Base-by-base conservation (phyloP, 2,888 invertebrate genomes). In the Drosophila mimica region DNA sequence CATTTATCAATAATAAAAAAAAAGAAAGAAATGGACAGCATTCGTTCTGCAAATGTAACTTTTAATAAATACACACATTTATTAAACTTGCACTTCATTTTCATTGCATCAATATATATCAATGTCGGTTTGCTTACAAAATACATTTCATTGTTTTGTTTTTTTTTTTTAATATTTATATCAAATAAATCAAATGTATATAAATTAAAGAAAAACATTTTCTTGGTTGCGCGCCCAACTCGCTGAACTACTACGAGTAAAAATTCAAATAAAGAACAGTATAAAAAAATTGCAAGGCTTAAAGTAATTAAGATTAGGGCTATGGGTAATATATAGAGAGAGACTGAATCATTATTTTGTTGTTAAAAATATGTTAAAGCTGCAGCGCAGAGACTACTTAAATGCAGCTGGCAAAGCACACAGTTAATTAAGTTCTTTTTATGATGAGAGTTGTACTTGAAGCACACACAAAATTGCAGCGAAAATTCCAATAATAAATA, bases 41-140 rank as follows among this genome's bases (percentile, higher is more conserved):
- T 66, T 48, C 20, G 28, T 70, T 62, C 62, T 63, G 57, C 52
- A 75, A 70, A 72, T 73, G 40, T 85, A 89, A 85, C 88, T 85
- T 86, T 86, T 89, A 86, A 89, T 86, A 86, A 86, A 86, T 86
- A 86, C 88, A 89, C 84, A 86, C 81, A 88, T 85, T 85, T 88
- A 89, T 77, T 88, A 70, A 88, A 81, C 83, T 88, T 89, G 81
- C 86, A 79, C 86, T 86, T 83, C 85, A 85, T 76, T 85, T 76
- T 83, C 71, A 76, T 71, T 72, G 67, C 69, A 88, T 82, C 70
- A 85, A 79, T 82, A 74, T 81, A 72, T 82, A 79, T 77, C 75
- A 82, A 82, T 85, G 74, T 81, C 83, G 72, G 40, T 74, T 79
- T 49, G 70, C 80, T 74, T 74, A 81, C 68, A 79, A 74, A 72